Conservation (phyloP, 2,888 invertebrate genomes). For the Eupithecia dodoneata region DNA sequence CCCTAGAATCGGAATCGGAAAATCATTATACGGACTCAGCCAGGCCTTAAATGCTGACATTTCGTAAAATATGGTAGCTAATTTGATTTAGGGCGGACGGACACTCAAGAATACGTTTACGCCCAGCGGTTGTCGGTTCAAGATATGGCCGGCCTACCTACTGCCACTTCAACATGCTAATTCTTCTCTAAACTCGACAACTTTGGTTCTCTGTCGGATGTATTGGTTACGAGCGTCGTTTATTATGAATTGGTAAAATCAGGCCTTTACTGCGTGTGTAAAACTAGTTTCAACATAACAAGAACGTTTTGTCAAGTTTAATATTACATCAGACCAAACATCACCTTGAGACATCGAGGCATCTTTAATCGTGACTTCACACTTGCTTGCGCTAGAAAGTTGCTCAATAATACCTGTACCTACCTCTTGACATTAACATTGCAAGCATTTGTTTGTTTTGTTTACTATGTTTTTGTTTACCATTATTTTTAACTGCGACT, state of each 20-base stretch:
- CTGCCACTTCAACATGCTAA: too few relatives aligned
- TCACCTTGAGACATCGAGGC: slow-evolving; percentile 16
- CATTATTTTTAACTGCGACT: too few relatives aligned
- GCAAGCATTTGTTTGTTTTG: background rate
- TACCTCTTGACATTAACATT: background rate
- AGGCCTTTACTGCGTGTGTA: background rate
- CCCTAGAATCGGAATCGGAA: slow-evolving; percentile 34
- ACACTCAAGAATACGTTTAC: too few relatives aligned
- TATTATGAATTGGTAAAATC: background rate
- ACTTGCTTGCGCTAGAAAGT: slow-evolving; percentile 18
- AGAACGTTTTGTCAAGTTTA: slow-evolving; percentile 6
- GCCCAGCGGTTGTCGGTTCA: too few relatives aligned
- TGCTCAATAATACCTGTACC: background rate
- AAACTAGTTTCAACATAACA: background rate
- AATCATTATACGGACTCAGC: slow-evolving; percentile 17
- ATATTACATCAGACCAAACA: slow-evolving; percentile 13
- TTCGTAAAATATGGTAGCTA: background rate
- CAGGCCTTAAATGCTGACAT: background rate
- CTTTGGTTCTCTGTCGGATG: too few relatives aligned
- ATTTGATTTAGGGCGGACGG: background rate
- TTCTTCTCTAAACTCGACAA: too few relatives aligned
- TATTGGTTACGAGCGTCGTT: too few relatives aligned
- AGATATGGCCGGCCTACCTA: too few relatives aligned
- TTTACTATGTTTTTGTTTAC: background rate
- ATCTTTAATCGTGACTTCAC: slow-evolving; percentile 18